Evolutionary conservation across 2,888 invertebrate species (phyloP).

Genomic region (Lucinisca nassula): DNA sequence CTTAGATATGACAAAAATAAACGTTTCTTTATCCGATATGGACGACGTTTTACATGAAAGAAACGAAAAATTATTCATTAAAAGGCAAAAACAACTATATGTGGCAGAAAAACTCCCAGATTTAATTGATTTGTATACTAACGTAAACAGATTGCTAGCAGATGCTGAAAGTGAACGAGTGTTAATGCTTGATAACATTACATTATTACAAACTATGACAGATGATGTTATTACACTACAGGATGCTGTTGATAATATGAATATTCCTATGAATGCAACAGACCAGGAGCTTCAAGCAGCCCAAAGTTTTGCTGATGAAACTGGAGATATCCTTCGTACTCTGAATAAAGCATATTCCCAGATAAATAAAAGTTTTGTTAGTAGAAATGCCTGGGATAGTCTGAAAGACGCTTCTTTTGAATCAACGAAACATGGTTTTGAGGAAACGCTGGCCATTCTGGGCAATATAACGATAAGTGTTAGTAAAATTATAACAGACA

Average conservation of each 20-base stretch:
- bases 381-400: background rate
- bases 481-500: background rate
- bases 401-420: background rate
- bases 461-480: background rate
- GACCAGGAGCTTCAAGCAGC: background rate
- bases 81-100: constrained; percentile 56
- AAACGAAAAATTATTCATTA: constrained; percentile 53
- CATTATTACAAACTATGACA: background rate
- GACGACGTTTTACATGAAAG: constrained; percentile 54
- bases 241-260: background rate
- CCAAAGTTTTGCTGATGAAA: background rate
- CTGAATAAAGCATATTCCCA: background rate
- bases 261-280: background rate
- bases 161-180: background rate
- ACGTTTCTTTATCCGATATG: constrained; percentile 28
- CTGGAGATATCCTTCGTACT: background rate
- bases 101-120: constrained; percentile 55
- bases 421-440: background rate
- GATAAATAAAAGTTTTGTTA: background rate
- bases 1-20: background rate
- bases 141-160: background rate
- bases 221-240: background rate
- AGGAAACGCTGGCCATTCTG: background rate
- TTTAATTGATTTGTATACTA: background rate
- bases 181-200: background rate